phyloP scores from a whole-genome alignment of 2,888 invertebrate species.

The Oligia fasciuncula region DNA sequence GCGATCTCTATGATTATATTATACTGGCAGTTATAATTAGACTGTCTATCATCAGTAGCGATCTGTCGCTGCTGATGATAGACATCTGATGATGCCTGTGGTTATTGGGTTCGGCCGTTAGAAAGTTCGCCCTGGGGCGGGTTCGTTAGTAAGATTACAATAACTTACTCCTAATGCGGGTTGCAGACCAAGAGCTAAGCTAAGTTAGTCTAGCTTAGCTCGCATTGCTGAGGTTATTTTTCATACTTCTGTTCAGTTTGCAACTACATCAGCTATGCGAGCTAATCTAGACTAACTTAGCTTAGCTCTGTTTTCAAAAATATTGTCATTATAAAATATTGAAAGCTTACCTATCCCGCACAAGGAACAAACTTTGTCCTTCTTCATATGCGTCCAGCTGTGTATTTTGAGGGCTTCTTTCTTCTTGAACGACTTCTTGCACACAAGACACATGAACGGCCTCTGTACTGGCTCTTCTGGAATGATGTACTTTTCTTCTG shows the following conservation, averaged over 20 bases:
- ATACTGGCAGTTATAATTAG: too few relatives aligned
- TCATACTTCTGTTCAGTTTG: too few relatives aligned
- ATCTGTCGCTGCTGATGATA: too few relatives aligned
- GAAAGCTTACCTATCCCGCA: slow-evolving; percentile 91
- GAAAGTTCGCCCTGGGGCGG: background rate
- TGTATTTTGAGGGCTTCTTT: slow-evolving; percentile 95
- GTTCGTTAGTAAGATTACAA: background rate
- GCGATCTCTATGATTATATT: too few relatives aligned
- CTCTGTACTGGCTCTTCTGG: slow-evolving; percentile 79
- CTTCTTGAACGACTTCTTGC: slow-evolving; percentile 94
- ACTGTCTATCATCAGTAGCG: too few relatives aligned
- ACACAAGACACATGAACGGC: slow-evolving; percentile 93
- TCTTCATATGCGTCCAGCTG: slow-evolving; percentile 94
- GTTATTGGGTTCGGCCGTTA: too few relatives aligned
- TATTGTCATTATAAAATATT: background rate
- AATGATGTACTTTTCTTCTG: slow-evolving; percentile 72
- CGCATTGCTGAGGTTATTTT: too few relatives aligned
- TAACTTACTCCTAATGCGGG: background rate
- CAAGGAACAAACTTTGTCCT: slow-evolving; percentile 93
- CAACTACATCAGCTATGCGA: too few relatives aligned
- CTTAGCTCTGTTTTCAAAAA: background rate
- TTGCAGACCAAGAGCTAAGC: too few relatives aligned
- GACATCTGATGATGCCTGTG: too few relatives aligned
- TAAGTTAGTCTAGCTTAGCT: too few relatives aligned
- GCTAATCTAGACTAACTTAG: too few relatives aligned